phyloP scores from a whole-genome alignment of 1,140 invertebrate genomes.

The Holotrichia oblita region DNA sequence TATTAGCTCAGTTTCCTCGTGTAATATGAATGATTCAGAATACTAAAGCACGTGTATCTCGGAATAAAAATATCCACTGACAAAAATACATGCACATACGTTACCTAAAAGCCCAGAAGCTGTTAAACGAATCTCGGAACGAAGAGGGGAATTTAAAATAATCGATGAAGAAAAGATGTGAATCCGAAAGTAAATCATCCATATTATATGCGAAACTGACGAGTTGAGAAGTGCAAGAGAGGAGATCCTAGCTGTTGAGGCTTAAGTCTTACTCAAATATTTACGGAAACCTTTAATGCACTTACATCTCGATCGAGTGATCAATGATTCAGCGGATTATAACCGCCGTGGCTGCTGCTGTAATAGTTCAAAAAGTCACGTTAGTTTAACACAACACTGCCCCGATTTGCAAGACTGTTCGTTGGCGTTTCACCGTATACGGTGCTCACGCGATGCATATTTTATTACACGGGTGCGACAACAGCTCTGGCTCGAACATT shows the following conservation, averaged over 20 bases:
- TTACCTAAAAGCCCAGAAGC: not conserved
- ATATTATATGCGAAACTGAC: conserved; percentile 21
- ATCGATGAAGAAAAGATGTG: conserved; percentile 25
- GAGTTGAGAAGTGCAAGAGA: conserved; percentile 9
- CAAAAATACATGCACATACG: not conserved
- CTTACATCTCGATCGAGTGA: conserved; percentile 43
- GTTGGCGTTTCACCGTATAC: not conserved
- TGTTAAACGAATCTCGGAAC: not conserved
- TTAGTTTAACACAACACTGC: conserved; percentile 30
- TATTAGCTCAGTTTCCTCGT: not conserved
- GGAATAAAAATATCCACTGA: not conserved
- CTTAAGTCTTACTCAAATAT: conserved; percentile 43
- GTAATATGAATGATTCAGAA: not conserved
- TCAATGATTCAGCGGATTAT: conserved; percentile 45
- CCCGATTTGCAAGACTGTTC: conserved; percentile 10
- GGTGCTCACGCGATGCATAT: conserved; percentile 29
- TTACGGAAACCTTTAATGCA: conserved; percentile 45
- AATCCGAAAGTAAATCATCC: conserved; percentile 40
- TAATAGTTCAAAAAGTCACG: conserved; percentile 14
- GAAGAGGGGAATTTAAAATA: conserved; percentile 18
- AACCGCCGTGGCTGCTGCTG: conserved; percentile 23
- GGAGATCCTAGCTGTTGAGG: not conserved
- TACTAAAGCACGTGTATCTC: not conserved
- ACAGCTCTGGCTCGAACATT: not conserved
- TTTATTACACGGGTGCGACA: conserved; percentile 35